Evolutionary conservation across 2,797 vertebrate species (phyloP).

Genomic region (Cossypha caffra): DNA sequence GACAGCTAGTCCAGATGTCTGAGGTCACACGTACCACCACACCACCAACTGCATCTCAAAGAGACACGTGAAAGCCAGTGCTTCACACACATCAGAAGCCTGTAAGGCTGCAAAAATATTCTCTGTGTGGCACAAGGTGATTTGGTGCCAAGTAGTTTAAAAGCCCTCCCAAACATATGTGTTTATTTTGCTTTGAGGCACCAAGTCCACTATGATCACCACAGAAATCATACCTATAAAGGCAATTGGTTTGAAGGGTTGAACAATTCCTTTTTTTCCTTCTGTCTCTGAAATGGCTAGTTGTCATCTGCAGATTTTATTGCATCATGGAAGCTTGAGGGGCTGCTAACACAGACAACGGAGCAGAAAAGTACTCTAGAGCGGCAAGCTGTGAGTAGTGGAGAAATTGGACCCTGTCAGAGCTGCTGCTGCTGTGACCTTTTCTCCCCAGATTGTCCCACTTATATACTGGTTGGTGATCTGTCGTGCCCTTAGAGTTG

Average conservation of each 20-base stretch:
- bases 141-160: slow-evolving; percentile 4
- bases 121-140: neutral
- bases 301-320: neutral
- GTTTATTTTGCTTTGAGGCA: slow-evolving; percentile 15
- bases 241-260: neutral
- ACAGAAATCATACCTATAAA: neutral
- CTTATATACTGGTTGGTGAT: neutral
- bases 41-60: slow-evolving; percentile 34
- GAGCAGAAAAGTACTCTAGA: neutral
- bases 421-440: neutral
- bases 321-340: neutral
- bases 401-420: neutral
- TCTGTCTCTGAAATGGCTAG: neutral
- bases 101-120: neutral
- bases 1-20: slow-evolving; percentile 35
- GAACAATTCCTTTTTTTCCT: neutral
- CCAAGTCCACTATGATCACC: neutral
- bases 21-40: slow-evolving; percentile 6
- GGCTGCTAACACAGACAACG: neutral
- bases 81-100: neutral
- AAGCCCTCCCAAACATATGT: slow-evolving; percentile 5
- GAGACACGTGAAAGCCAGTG: slow-evolving; percentile 7
- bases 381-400: neutral
- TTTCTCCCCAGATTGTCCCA: neutral
- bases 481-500: neutral